A percentile compares a stretch with the other conserved stretches of the same genome.
Conservation (phyloP, 2,797 vertebrate genomes). For the Halcyon smyrnensis region DNA sequence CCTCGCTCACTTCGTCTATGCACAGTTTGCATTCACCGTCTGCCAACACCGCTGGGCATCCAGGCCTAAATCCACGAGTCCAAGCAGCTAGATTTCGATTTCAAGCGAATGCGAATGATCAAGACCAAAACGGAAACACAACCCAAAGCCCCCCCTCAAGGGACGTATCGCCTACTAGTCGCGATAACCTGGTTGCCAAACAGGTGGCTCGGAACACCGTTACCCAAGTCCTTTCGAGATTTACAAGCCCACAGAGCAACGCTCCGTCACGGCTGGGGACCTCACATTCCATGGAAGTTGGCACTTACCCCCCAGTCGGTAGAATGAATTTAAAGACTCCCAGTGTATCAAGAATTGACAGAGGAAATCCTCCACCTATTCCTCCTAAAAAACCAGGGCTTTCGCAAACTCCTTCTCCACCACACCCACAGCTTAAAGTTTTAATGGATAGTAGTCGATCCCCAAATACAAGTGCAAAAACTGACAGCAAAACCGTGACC, state of each 20-base stretch:
- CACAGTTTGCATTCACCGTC: slow-evolving; percentile 82
- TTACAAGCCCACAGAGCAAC: slow-evolving; percentile 89
- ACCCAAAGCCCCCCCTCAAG: slow-evolving; percentile 91
- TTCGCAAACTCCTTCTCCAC: slow-evolving; percentile 94
- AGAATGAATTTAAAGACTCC: slow-evolving; percentile 90
- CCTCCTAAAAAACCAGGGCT: slow-evolving; percentile 99
- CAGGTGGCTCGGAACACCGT: slow-evolving; percentile 97
- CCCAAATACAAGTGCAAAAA: slow-evolving; percentile 85
- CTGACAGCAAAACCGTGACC: slow-evolving; percentile 82
- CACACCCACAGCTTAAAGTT: slow-evolving; percentile 93
- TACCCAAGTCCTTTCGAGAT: slow-evolving; percentile 95
- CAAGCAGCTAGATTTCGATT: slow-evolving; percentile 97
- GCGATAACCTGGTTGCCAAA: slow-evolving; percentile 93
- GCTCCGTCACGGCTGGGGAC: slow-evolving; percentile 80
- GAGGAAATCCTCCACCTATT: slow-evolving; percentile 97
- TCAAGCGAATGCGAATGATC: slow-evolving; percentile 88
- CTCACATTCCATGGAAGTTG: slow-evolving; percentile 85
- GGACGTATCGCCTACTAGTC: slow-evolving; percentile 92
- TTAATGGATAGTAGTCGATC: slow-evolving; percentile 88
- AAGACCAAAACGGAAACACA: slow-evolving; percentile 96
- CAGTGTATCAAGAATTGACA: slow-evolving; percentile 89
- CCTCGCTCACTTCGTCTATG: slow-evolving; percentile 45
- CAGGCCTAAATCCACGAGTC: slow-evolving; percentile 90
- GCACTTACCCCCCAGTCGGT: slow-evolving; percentile 83
- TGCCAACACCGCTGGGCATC: slow-evolving; percentile 76